Evolutionary conservation across 2,888 invertebrate species (phyloP).

Genomic region (Erebia ligea): DNA sequence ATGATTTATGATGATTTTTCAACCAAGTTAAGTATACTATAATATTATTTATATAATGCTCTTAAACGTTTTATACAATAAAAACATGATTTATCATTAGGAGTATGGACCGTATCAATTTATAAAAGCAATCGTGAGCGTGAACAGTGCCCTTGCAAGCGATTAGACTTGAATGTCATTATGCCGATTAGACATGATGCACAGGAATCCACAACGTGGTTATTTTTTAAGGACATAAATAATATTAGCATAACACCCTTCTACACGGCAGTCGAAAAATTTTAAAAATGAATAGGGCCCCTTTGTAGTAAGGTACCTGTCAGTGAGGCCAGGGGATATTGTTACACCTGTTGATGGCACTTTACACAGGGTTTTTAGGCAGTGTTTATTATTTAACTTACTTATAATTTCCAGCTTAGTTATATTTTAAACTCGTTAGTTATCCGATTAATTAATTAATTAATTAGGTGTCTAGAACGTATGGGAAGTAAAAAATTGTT

Average conservation of each 20-base stretch:
- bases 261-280: neutral
- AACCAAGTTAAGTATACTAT: neutral
- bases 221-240: neutral
- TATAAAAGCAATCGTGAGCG: neutral
- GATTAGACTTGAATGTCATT: neutral
- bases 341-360: constrained; percentile 11
- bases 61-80: neutral
- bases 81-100: neutral
- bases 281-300: neutral
- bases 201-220: neutral
- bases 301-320: constrained; percentile 10
- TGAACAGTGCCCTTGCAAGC: neutral
- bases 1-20: neutral
- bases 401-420: neutral
- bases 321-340: constrained; percentile 1
- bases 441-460: neutral
- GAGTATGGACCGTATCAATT: neutral
- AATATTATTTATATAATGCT: neutral
- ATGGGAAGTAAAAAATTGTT: neutral
- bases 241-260: constrained; percentile 3
- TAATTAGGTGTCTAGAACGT: neutral
- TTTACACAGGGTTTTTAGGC: neutral
- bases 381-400: neutral
- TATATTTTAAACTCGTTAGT: neutral
- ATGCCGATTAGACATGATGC: neutral